Base-by-base conservation (phyloP, 1,140 invertebrate species). In the Eupeodes corollae region DNA sequence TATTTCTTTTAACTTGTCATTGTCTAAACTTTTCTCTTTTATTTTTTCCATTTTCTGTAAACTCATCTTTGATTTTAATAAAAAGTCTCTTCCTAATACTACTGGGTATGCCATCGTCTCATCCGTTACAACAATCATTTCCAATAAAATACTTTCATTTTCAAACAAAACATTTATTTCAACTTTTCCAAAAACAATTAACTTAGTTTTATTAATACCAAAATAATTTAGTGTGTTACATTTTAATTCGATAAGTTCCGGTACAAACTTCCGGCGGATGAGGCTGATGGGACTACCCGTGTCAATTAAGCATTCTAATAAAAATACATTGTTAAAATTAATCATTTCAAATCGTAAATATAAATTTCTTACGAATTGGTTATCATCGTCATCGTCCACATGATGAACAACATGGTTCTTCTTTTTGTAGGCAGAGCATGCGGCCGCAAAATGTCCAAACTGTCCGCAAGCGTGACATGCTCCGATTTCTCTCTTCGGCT, bases 121-220 rank as follows among this genome's bases (percentile, higher is more conserved):
- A 39, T 52, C 39, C 2, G 38, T 44, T 15, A 54, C 54, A 34
- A 56, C 47, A n/a, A 46, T 10, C 32, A 56, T 41, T 10, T 31
- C 46, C 39, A 54, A 10, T 30, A 35, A 5, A 49, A 39, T 30
- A 6, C 11, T 19, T 39, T 46, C 30, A 40, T 40, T 39, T 12
- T 26, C 30, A 31, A 40, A 12, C 11, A 16, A 6, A 31, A 49
- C 18, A 30, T 16, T 35, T 16, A 21, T 11, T 42, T 8, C 15
- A 11, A 43, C 10, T 30, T n/a, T 11, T 26, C 46, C 50, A 26
- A 32, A 31, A n/a, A 48, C 35, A 16, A 33, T 6, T 26, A 51
- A 40, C 13, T 9, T 12, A 43, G 14, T 33, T 19, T 35, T 16
- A 46, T 49, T 46, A 1, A 52, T 31, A 9, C 44, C 47, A 15